Evolutionary conservation across 2,797 vertebrate genomes (phyloP).

Genomic region (Rhynchotus rufescens): DNA sequence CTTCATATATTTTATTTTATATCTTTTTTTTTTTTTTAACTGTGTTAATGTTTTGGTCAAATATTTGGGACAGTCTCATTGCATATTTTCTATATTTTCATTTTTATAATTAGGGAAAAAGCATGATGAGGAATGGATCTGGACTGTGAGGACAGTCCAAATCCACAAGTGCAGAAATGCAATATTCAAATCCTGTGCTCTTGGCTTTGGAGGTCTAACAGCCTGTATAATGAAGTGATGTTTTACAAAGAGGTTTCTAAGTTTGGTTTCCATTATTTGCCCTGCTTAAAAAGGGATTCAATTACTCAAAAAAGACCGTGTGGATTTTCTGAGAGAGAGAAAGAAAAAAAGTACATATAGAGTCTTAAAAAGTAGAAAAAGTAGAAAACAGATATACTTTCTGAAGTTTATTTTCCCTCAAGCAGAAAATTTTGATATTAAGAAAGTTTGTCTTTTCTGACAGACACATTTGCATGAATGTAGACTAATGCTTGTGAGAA

Average conservation of each 20-base stretch:
- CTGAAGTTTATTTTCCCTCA: background rate
- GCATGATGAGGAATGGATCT: background rate
- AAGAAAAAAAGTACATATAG: background rate
- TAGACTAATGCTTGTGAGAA: constrained; percentile 29
- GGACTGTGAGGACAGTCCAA: background rate
- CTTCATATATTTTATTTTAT: no score
- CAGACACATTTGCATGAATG: background rate
- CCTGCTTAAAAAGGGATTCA: background rate
- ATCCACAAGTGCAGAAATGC: background rate
- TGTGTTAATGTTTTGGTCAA: background rate
- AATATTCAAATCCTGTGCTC: background rate
- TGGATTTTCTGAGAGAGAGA: background rate
- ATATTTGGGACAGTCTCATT: background rate
- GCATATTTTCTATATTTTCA: background rate
- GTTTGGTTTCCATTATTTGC: background rate
- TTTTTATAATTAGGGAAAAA: background rate
- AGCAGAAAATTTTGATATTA: background rate
- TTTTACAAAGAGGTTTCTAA: background rate
- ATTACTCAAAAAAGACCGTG: background rate
- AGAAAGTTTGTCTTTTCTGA: background rate
- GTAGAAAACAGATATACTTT: background rate
- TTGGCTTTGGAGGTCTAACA: background rate
- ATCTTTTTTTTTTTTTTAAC: no score
- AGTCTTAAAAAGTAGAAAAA: background rate
- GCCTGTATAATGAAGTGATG: background rate